Evolutionary conservation across 2,113 vertebrate species (phyloP), one percentile per base, ranked within the genome.

Genomic region (Poecilia latipinna): DNA sequence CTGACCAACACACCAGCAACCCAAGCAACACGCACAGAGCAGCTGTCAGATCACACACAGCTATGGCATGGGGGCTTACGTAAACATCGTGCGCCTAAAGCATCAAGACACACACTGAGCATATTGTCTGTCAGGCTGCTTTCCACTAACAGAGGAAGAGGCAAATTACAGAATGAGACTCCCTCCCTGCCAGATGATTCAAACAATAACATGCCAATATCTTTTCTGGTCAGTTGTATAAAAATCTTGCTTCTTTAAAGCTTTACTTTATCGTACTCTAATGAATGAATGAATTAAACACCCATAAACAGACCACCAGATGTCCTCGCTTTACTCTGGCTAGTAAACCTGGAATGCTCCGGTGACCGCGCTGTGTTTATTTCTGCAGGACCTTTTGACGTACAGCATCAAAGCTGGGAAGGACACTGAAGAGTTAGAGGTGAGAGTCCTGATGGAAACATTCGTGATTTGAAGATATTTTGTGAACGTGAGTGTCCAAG

Each of bases 331-430:
- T 82, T 69, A 80, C 39, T 77, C 61, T 71, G 48, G 76, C 77
- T 75, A 29, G 68, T 75, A 88, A 89, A 87, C 37, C 68, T 62
- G 48, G 57, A 78, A 80, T 68, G 62, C 78, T 86, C 64, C 74
- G 57, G 82, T 87, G 72, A 88, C 78, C 82, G 79, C 85, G 78
- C 85, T 93, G 88, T 93, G 85, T 91, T 91, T 93, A 82, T 88
- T 87, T 90, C 76, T 77, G 66, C 91, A 97, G 96, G 97, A 97
- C 93, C 96, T 98, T 90, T 92, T 96, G 67, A 97, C 97, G 90
- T 97, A 96, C 91, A 96, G 94, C 80, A 94, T 94, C 70, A 96
- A 96, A 93, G 96, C 96, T 82, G 96, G 95, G 80, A 95, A 95
- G 94, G 94, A 96, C 86, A 96, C 94, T 0, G 93, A 94, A 69